Percentiles rank a stretch among this genome's conserved stretches.
Conservation (phyloP, 2,113 vertebrate genomes). For the Platycercus adscitus region DNA sequence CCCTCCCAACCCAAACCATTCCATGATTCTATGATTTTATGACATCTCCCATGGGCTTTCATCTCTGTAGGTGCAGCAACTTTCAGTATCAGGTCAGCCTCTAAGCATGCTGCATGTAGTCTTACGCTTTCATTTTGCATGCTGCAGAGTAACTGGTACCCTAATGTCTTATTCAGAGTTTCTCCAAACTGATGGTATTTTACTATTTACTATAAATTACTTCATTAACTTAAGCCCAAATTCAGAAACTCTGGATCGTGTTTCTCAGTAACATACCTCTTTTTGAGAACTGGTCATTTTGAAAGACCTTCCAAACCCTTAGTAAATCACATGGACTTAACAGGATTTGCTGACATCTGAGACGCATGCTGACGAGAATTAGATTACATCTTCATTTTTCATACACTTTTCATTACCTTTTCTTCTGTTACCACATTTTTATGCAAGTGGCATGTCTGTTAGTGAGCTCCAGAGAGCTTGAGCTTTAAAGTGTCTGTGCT, state of each 20-base stretch:
- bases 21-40: neutral
- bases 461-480: neutral
- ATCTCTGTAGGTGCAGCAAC: neutral
- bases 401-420: neutral
- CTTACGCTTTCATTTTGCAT: neutral
- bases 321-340: slow-evolving; percentile 1
- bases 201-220: neutral
- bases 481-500: neutral
- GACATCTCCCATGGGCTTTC: neutral
- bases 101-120: neutral
- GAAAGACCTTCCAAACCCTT: neutral
- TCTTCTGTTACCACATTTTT: neutral
- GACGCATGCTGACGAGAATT: neutral
- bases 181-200: neutral
- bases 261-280: neutral
- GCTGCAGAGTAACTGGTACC: neutral
- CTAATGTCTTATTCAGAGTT: neutral
- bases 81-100: neutral
- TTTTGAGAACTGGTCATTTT: neutral
- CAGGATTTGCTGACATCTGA: slow-evolving; percentile 18
- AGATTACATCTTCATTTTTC: slow-evolving; percentile 40
- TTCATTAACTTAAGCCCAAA: neutral
- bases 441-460: neutral
- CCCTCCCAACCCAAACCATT: neutral
- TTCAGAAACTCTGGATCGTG: neutral